These are phyloP conservation scores for Drosophila auraria DNA, from an alignment of 1,140 invertebrate genomes.

Conservation along the genomic window DNA sequence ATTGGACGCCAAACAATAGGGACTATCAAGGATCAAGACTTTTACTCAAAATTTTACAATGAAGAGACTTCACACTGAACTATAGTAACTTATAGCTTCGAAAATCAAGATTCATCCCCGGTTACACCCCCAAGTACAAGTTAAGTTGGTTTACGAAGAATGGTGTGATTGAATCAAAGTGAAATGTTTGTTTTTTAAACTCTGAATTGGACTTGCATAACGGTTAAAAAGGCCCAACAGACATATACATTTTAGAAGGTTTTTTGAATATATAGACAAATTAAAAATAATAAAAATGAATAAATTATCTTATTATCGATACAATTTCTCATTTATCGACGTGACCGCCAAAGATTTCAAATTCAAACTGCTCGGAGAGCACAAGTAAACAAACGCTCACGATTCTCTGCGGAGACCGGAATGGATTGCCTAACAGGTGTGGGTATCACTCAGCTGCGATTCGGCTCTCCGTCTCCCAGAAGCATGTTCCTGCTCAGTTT, in stretches of 20 bases:
- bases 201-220: too few species aligned
- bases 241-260: too few species aligned
- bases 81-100: neutral
- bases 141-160: neutral
- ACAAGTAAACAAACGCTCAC: constrained; percentile 9
- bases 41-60: neutral
- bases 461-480: constrained; percentile 17
- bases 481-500: constrained; percentile 37
- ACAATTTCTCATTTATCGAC: constrained; percentile 6
- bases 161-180: neutral
- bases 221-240: too few species aligned
- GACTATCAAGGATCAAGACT: neutral
- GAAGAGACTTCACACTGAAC: too few species aligned
- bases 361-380: neutral
- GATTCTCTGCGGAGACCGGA: neutral
- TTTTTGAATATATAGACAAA: neutral
- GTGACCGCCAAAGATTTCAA: constrained; percentile 5
- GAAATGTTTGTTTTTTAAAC: neutral
- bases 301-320: constrained; percentile 1
- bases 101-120: neutral
- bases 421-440: constrained; percentile 32
- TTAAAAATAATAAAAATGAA: neutral
- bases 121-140: too few species aligned
- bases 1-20: neutral
- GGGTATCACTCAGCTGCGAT: constrained; percentile 21